Evolutionary conservation across 2,797 vertebrate species (phyloP), one percentile per base, ranked within the genome.

Genomic region (Enteromius argenteus): DNA sequence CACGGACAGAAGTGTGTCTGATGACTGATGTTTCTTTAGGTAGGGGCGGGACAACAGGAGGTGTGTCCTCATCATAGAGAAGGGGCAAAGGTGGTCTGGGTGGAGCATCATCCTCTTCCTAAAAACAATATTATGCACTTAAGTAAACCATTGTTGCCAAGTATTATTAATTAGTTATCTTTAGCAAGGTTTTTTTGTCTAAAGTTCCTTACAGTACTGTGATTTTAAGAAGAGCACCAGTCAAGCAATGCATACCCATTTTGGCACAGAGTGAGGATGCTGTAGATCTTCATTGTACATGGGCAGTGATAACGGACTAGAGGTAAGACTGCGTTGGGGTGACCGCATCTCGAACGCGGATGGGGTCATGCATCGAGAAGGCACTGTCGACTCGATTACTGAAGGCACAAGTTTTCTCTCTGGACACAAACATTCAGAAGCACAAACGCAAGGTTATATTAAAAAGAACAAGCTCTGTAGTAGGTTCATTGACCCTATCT

Each of bases 331-430:
- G 78, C 92, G 95, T 64, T 89, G 92, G n/a, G 89, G 91, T 5
- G 94, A 92, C 88, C 95, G 95, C 90, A 93, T 92, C 89, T 96
- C 96, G 0, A 15, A 67, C 0, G 88, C 21, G 2, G 91, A 79
- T 21, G 93, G 87, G 81, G 92, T 90, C n/a, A 90, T 64, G 87
- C 92, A 91, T 21, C 91, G 89, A 84, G 96, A 97, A 97, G 97
- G 97, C 97, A 97, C 96, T 86, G 94, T 90, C 87, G 90, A 88
- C 91, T 96, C 94, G 86, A 93, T 96, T 94, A 95, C 27, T 44
- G 96, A 98, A 98, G 97, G 97, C 96, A 98, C 97, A 91, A 92
- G 93, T 96, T 97, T 98, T 92, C 97, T 97, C 91, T 99, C 98
- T 99, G 90, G 14, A 86, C 10, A 84, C 66, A 37, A 35, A 79